These are phyloP conservation scores for Taenioides sp. DNA, from an alignment of 2,797 vertebrate genomes.

Conservation along the genomic window DNA sequence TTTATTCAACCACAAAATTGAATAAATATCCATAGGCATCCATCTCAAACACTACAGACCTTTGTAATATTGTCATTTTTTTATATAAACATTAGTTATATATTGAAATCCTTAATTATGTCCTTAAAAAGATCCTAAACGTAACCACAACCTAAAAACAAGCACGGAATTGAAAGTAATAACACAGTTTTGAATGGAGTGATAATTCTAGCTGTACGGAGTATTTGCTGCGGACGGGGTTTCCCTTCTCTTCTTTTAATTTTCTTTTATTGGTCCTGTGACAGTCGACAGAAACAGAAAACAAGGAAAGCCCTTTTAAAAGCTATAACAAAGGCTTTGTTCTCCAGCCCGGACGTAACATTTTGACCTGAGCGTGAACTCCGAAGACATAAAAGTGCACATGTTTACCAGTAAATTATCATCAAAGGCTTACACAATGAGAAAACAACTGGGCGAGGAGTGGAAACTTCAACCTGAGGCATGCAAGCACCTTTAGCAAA, in stretches of 20 bases:
- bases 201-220: neutral
- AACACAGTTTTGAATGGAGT: neutral
- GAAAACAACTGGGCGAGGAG: slow-evolving; percentile 33
- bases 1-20: neutral
- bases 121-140: neutral
- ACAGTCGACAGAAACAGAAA: slow-evolving; percentile 14
- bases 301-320: slow-evolving; percentile 33
- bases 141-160: neutral
- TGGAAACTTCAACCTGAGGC: slow-evolving; percentile 41
- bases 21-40: neutral
- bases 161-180: neutral
- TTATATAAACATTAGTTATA: slow-evolving; percentile 1
- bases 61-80: neutral
- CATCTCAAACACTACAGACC: neutral
- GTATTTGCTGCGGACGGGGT: slow-evolving; percentile 9
- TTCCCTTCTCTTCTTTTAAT: neutral
- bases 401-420: slow-evolving; percentile 51
- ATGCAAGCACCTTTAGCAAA: slow-evolving; percentile 13
- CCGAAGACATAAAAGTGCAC: slow-evolving; percentile 51
- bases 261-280: slow-evolving; percentile 11
- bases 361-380: slow-evolving; percentile 33
- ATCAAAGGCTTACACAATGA: slow-evolving; percentile 36
- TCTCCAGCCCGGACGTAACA: slow-evolving; percentile 16
- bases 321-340: slow-evolving; percentile 36
- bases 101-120: slow-evolving; percentile 2